Percentiles rank a stretch among this genome's conserved stretches.
These are phyloP conservation scores for Agriotes lineatus DNA, from an alignment of 2,888 invertebrate genomes.

Conservation along the genomic window DNA sequence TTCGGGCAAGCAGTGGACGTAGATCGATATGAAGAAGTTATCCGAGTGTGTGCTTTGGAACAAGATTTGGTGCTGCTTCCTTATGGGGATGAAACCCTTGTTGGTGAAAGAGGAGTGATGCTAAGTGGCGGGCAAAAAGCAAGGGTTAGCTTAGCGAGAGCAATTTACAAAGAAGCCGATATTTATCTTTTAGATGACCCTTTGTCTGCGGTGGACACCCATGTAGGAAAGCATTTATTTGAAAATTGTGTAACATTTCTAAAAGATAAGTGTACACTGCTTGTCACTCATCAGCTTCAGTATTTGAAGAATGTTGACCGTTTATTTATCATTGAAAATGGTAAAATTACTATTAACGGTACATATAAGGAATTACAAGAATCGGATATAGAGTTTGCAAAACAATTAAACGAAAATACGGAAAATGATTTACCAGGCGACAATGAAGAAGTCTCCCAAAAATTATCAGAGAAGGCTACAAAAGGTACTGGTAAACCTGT, in stretches of 20 bases:
- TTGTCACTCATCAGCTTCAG: slow-evolving; percentile 80
- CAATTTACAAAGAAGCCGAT: slow-evolving; percentile 84
- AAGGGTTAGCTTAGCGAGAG: slow-evolving; percentile 85
- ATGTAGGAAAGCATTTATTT: slow-evolving; percentile 87
- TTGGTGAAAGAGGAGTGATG: slow-evolving; percentile 80
- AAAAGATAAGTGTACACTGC: slow-evolving; percentile 74
- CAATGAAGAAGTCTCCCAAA: not conserved
- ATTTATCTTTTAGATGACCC: slow-evolving; percentile 91
- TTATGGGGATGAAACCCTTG: slow-evolving; percentile 81
- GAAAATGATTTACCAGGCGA: not conserved
- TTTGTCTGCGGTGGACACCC: slow-evolving; percentile 87
- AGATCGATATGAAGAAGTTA: slow-evolving; percentile 73
- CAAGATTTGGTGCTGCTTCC: slow-evolving; percentile 79
- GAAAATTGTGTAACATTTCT: slow-evolving; percentile 79
- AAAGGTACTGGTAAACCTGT: slow-evolving; percentile 54
- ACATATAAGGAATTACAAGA: slow-evolving; percentile 77
- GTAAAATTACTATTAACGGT: slow-evolving; percentile 70
- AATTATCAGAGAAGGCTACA: not conserved
- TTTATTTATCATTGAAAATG: slow-evolving; percentile 70
- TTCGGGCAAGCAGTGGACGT: slow-evolving; percentile 82
- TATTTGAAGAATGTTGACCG: slow-evolving; percentile 70
- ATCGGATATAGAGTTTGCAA: slow-evolving; percentile 79
- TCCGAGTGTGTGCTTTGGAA: slow-evolving; percentile 77
- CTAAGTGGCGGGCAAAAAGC: slow-evolving; percentile 86
- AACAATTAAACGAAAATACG: slow-evolving; percentile 53